Percentiles rank a stretch among this genome's conserved stretches.
Conservation (phyloP, 2,888 invertebrate genomes). For the Hydropsyche betteni region DNA sequence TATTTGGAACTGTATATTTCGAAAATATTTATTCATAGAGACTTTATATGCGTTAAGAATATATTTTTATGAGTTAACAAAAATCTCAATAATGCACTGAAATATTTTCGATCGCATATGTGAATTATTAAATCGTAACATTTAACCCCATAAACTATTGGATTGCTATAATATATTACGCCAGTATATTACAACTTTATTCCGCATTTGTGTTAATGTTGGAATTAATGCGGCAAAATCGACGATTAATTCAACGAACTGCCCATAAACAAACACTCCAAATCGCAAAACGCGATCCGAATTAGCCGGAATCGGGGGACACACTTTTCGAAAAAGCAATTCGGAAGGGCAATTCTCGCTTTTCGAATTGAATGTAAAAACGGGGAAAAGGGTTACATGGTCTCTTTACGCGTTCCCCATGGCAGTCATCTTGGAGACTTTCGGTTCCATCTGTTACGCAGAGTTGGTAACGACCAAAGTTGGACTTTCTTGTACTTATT, state of each 20-base stretch:
- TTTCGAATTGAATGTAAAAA: constrained; percentile 30
- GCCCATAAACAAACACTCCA: neutral
- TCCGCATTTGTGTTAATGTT: neutral
- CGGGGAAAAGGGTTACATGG: constrained; percentile 15
- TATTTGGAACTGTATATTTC: neutral
- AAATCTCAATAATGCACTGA: no score
- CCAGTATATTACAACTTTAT: neutral
- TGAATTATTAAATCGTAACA: no score
- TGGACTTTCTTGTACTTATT: constrained; percentile 32
- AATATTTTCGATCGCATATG: neutral
- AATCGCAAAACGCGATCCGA: constrained; percentile 3
- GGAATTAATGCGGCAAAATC: neutral
- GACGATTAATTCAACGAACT: neutral
- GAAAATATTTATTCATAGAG: neutral
- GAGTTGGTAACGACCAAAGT: constrained; percentile 31
- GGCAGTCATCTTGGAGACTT: constrained; percentile 19
- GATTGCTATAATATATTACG: no score
- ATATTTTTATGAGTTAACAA: no score
- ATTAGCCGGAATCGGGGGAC: neutral
- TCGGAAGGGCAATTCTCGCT: constrained; percentile 13
- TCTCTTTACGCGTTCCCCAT: constrained; percentile 8
- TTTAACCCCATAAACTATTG: no score
- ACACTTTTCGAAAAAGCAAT: neutral
- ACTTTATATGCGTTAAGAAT: no score
- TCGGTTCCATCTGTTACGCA: constrained; percentile 37